Conservation (phyloP, 2,797 vertebrate genomes). For the Pogoniulus pusillus region DNA sequence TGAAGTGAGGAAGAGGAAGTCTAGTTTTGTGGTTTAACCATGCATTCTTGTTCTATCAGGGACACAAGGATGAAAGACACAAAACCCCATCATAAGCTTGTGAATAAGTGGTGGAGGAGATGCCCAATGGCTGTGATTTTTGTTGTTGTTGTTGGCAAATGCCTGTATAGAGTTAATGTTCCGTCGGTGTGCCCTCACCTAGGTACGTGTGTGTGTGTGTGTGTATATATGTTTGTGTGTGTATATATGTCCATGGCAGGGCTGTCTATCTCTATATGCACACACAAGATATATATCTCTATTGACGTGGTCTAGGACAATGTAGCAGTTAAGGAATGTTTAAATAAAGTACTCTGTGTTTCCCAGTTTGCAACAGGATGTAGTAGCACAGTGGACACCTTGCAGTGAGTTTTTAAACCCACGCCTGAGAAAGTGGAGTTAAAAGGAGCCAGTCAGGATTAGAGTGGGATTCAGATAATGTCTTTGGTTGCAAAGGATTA, state of each 20-base stretch:
- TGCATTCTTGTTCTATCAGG: slow-evolving; percentile 82
- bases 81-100: slow-evolving; percentile 79
- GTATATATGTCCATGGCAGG: slow-evolving; percentile 59
- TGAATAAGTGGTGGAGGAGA: slow-evolving; percentile 86
- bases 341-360: slow-evolving; percentile 77
- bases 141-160: slow-evolving; percentile 76
- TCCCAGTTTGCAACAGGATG: slow-evolving; percentile 75
- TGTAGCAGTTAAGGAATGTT: slow-evolving; percentile 81
- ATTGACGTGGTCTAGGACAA: slow-evolving; percentile 77
- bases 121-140: slow-evolving; percentile 77
- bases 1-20: slow-evolving; percentile 68
- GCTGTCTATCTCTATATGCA: slow-evolving; percentile 61
- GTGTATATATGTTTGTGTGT: slow-evolving; percentile 66
- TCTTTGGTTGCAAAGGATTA: slow-evolving; percentile 72
- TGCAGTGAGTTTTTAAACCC: slow-evolving; percentile 73
- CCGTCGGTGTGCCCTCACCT: slow-evolving; percentile 73
- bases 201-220: slow-evolving; percentile 72
- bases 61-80: slow-evolving; percentile 75
- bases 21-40: slow-evolving; percentile 81
- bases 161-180: slow-evolving; percentile 78
- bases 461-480: slow-evolving; percentile 70
- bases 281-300: slow-evolving; percentile 67
- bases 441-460: slow-evolving; percentile 63
- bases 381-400: slow-evolving; percentile 72
- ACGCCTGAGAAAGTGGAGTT: slow-evolving; percentile 67